A percentile compares a stretch with the other conserved stretches of the same genome.
Conservation (phyloP, 2,113 vertebrate species). For the Chiloscyllium plagiosum region DNA sequence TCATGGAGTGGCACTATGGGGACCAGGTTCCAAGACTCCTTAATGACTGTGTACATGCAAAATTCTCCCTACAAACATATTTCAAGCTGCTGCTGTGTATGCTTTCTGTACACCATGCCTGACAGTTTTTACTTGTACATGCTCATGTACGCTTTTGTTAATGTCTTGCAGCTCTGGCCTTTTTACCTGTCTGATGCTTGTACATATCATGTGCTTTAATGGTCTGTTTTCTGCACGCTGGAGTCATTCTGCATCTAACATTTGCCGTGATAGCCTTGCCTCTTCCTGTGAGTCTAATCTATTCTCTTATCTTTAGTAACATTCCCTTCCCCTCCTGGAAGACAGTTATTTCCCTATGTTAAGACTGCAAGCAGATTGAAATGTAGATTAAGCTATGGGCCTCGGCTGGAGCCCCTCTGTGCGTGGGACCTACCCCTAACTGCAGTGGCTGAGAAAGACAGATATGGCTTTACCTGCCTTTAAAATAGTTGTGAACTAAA, state of each 20-base stretch:
- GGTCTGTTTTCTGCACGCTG: slow-evolving; percentile 1
- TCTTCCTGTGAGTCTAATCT: not conserved
- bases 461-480: slow-evolving; percentile 44
- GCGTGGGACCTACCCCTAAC: slow-evolving; percentile 47
- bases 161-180: not conserved
- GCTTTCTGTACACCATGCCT: not conserved
- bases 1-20: not conserved
- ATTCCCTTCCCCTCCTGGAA: not conserved
- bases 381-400: slow-evolving; percentile 41
- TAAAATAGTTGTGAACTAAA: slow-evolving; percentile 45
- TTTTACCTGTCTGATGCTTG: not conserved
- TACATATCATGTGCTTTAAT: not conserved
- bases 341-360: slow-evolving; percentile 44
- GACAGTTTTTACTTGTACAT: not conserved
- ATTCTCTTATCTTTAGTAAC: slow-evolving; percentile 41
- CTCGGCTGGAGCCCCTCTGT: slow-evolving; percentile 39
- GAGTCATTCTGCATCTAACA: not conserved
- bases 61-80: not conserved
- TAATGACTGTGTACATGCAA: not conserved
- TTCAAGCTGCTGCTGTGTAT: not conserved
- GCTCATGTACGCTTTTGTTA: not conserved
- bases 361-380: slow-evolving; percentile 43
- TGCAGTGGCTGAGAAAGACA: slow-evolving; percentile 56
- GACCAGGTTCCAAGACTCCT: not conserved
- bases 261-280: not conserved